Conservation (phyloP, 2,113 vertebrate species). For the Isichthys henryi region DNA sequence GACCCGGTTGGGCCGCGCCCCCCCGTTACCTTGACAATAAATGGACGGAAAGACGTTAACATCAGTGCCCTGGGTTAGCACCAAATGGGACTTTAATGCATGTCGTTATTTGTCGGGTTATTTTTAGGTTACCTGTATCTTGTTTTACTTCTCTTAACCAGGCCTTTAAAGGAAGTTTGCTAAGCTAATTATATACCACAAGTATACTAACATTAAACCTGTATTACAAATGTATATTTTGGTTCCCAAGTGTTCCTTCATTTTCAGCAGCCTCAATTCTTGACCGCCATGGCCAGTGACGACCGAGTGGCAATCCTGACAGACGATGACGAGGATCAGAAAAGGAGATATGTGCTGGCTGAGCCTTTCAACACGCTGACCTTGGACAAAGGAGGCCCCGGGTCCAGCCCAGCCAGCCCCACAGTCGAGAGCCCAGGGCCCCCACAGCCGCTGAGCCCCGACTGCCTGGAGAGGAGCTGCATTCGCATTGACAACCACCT, state of each 20-base stretch:
- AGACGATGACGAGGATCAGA: constrained; percentile 90
- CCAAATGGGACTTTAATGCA: neutral
- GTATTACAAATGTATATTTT: neutral
- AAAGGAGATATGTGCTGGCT: constrained; percentile 80
- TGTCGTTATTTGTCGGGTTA: neutral
- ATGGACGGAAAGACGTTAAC: constrained; percentile 4
- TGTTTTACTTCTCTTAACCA: neutral
- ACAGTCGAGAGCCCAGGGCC: constrained; percentile 34
- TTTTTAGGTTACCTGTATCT: neutral
- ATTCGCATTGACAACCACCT: constrained; percentile 81
- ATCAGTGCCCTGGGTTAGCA: neutral
- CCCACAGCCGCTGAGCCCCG: constrained; percentile 52
- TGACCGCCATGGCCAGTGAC: constrained; percentile 73
- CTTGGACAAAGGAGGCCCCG: constrained; percentile 41
- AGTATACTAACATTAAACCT: neutral
- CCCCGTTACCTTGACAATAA: constrained; percentile 12
- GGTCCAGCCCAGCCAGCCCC: neutral
- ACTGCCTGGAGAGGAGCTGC: constrained; percentile 82
- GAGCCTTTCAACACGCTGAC: constrained; percentile 74
- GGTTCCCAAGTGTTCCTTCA: neutral
- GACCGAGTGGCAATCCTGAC: constrained; percentile 93
- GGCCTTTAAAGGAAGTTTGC: neutral
- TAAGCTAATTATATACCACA: neutral
- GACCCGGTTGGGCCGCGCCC: neutral
- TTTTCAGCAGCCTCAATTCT: neutral